Base-by-base conservation (phyloP, 2,888 invertebrate genomes). In the Salticus scenicus region DNA sequence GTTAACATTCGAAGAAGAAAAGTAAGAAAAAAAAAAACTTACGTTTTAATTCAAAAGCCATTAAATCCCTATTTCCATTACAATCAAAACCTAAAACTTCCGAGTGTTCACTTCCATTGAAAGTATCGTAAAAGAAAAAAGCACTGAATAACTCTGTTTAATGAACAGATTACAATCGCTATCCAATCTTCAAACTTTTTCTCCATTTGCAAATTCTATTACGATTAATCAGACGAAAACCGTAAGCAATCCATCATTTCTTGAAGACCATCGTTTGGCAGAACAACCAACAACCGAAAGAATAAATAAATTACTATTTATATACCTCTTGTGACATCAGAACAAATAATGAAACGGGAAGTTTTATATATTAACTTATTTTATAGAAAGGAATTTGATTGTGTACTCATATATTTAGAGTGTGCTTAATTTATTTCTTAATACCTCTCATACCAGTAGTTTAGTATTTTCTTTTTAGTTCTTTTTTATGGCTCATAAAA, bases 221-320 rank as follows among this genome's bases (percentile, higher is more conserved):
- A 33, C n/a, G 37, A 33, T 31, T 37, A 67, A 67, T 67, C 67
- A 33, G 20, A 8, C 10, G n/a, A 20, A 33, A 30, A 66, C 31
- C 37, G 33, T 67, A n/a, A 17, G 67, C 24, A 67, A 67, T 67
- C 33, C 67, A 67, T 67, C 67, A 67, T 67, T 33, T 33, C 24
- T 5, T 67, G 33, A 20, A 37, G 67, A 10, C 14, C 17, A 37
- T 67, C 33, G 20, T 67, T 20, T 67, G 67, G 8, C 67, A 67
- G 20, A 17, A 33, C 4, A 14, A 12, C 4, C 17, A 5, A 4
- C 57, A n/a, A 57, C 12, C 1, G 12, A 27, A 20, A 20, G 28
- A 67, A 67, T 31, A 33, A 67, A 33, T 27, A 66, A 24, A 27
- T 67, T n/a, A 33, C 10, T 10, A 67, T 67, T 67, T 57, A 57